Percentiles rank a stretch among this genome's conserved stretches.
These are phyloP conservation scores for Tiliqua scincoides DNA, from an alignment of 2,113 vertebrate species.

Conservation along the genomic window DNA sequence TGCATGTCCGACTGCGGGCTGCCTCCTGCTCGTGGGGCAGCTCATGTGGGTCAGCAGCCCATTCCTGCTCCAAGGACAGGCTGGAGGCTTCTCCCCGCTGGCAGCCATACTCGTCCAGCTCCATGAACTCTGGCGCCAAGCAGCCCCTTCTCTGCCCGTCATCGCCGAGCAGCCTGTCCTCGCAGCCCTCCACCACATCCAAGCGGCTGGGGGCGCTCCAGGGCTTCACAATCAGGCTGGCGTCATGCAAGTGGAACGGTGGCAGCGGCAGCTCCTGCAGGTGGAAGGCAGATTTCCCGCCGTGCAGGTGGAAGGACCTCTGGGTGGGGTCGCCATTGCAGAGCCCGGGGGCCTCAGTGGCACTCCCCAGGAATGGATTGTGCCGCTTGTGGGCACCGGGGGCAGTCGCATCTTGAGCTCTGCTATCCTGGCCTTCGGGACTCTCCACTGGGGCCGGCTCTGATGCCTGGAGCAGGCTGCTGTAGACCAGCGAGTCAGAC, in stretches of 20 bases:
- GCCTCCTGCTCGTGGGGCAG: slow-evolving; percentile 75
- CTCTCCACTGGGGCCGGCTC: slow-evolving; percentile 63
- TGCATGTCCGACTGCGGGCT: slow-evolving; percentile 71
- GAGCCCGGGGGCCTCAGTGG: slow-evolving; percentile 71
- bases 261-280: slow-evolving; percentile 82
- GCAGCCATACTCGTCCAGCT: slow-evolving; percentile 80
- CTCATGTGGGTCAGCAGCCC: slow-evolving; percentile 82
- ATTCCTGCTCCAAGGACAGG: slow-evolving; percentile 91
- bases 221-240: slow-evolving; percentile 68
- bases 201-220: slow-evolving; percentile 73
- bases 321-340: slow-evolving; percentile 70
- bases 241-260: slow-evolving; percentile 80
- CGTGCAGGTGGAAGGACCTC: slow-evolving; percentile 90
- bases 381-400: slow-evolving; percentile 71
- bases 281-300: slow-evolving; percentile 78
- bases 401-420: slow-evolving; percentile 68
- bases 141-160: slow-evolving; percentile 63
- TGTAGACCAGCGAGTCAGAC: slow-evolving; percentile 88
- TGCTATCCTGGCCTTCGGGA: slow-evolving; percentile 61
- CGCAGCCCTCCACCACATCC: slow-evolving; percentile 76
- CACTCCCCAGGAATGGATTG: slow-evolving; percentile 91
- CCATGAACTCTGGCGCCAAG: slow-evolving; percentile 69
- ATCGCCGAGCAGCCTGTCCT: slow-evolving; percentile 68
- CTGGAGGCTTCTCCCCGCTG: slow-evolving; percentile 77
- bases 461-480: slow-evolving; percentile 85